Conservation (phyloP, 2,888 invertebrate species). For the Lasius fuliginosus region DNA sequence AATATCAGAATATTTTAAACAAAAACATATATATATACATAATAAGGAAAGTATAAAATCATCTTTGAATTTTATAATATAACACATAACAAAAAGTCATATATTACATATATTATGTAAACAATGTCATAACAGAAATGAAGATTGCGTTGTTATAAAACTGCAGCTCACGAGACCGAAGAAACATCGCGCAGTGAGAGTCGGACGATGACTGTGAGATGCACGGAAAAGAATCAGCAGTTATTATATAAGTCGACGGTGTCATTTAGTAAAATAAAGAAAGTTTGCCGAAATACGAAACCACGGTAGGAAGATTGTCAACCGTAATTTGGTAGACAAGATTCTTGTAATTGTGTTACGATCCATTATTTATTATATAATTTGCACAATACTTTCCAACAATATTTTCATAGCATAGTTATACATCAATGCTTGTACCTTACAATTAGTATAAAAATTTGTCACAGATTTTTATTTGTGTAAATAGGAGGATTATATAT, state of each 20-base stretch:
- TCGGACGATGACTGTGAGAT: slow-evolving; percentile 36
- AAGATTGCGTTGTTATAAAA: slow-evolving; percentile 1
- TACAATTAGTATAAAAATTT: neutral
- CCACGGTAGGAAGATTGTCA: neutral
- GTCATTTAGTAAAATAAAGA: slow-evolving; percentile 43
- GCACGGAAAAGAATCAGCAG: slow-evolving; percentile 40
- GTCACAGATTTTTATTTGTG: neutral
- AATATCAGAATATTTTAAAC: neutral
- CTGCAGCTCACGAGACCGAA: slow-evolving; percentile 25
- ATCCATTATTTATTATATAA: slow-evolving; percentile 1
- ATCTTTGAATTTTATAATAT: neutral
- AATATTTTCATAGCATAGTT: neutral
- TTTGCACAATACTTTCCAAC: neutral
- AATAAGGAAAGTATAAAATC: neutral
- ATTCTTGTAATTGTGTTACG: neutral
- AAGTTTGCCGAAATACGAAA: slow-evolving; percentile 23
- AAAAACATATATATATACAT: slow-evolving; percentile 17
- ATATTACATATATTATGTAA: slow-evolving; percentile 22
- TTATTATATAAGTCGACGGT: slow-evolving; percentile 35
- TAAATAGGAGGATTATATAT: neutral
- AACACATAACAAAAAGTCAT: neutral
- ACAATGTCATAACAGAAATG: neutral
- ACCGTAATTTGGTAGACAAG: neutral
- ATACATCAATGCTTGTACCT: neutral
- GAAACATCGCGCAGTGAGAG: slow-evolving; percentile 48